These are phyloP conservation scores for Cosmia trapezina DNA, from an alignment of 2,888 invertebrate genomes.

Conservation along the genomic window DNA sequence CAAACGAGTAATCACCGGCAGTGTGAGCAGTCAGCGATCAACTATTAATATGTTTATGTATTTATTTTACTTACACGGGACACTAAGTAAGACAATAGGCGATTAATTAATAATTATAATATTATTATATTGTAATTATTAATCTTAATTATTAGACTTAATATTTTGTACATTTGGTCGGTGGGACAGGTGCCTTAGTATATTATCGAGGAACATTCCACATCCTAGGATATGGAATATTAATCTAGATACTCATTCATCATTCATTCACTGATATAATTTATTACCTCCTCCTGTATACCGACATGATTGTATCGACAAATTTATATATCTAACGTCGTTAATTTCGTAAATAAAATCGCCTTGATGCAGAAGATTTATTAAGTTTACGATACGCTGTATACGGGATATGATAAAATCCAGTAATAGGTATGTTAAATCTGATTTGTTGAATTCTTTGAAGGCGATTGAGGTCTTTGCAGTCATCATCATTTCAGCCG, in stretches of 20 bases:
- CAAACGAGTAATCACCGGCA: too few species aligned
- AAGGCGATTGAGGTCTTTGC: neutral
- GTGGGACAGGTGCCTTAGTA: neutral
- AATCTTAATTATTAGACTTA: too few species aligned
- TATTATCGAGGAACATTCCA: neutral
- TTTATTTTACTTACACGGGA: too few species aligned
- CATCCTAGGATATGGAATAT: too few species aligned
- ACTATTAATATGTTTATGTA: too few species aligned
- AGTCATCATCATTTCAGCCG: too few species aligned
- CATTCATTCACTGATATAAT: conserved; percentile 6
- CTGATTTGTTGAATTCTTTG: neutral
- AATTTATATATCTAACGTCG: neutral
- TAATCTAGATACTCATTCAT: neutral
- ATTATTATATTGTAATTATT: too few species aligned
- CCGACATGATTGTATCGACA: neutral
- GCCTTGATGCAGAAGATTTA: neutral
- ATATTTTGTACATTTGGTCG: neutral
- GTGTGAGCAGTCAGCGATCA: too few species aligned
- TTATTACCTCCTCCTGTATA: neutral
- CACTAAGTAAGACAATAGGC: too few species aligned
- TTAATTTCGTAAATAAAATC: neutral
- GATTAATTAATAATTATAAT: too few species aligned
- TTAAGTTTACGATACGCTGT: neutral
- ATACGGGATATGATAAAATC: neutral
- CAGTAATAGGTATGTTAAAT: neutral